These are phyloP conservation scores for Tuberolachnus salignus DNA, from an alignment of 2,888 invertebrate genomes.

Conservation along the genomic window DNA sequence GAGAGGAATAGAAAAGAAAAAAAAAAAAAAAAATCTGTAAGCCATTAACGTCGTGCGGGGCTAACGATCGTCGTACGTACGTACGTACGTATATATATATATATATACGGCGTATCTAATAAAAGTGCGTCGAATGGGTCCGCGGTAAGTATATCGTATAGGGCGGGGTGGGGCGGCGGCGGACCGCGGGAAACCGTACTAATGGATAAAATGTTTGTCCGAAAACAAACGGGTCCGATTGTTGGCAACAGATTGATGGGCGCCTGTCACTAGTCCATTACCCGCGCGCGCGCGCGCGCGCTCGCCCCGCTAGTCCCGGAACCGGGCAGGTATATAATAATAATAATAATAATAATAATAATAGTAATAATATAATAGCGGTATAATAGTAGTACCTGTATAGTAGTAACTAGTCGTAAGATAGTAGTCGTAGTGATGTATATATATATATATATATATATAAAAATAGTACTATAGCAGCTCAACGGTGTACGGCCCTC, in stretches of 20 bases:
- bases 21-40: conserved; percentile 28
- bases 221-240: conserved; percentile 55
- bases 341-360: neutral
- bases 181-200: conserved; percentile 30
- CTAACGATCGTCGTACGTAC: conserved; percentile 15
- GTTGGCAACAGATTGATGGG: conserved; percentile 56
- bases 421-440: neutral
- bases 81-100: neutral
- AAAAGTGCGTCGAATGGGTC: conserved; percentile 29
- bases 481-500: no score
- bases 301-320: no score
- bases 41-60: conserved; percentile 32
- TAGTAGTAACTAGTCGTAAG: no score
- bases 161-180: neutral
- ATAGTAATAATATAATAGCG: conserved; percentile 9
- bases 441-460: neutral
- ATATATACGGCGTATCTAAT: neutral
- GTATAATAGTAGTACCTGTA: neutral
- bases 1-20: conserved; percentile 5
- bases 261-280: conserved; percentile 56
- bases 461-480: no score
- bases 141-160: neutral
- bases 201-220: conserved; percentile 56
- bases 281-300: conserved; percentile 3
- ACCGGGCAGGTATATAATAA: no score